Evolutionary conservation across 2,797 vertebrate species (phyloP).

Genomic region (Sebastes minor): DNA sequence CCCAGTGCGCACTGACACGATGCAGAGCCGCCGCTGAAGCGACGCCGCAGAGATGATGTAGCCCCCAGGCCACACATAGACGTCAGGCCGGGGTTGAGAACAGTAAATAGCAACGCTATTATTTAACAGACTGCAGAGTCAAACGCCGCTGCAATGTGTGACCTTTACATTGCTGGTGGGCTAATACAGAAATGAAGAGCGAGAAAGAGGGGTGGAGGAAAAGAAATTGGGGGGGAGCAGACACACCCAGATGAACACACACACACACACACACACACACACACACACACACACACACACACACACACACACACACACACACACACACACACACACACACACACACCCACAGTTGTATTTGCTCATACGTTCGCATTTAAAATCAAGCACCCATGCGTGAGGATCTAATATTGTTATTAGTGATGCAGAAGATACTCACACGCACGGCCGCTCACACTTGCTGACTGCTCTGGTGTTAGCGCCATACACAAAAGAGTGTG

Average conservation of each 20-base stretch:
- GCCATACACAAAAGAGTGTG: slow-evolving; percentile 18
- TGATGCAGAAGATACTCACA: slow-evolving; percentile 51
- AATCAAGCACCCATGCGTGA: slow-evolving; percentile 44
- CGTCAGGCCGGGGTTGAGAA: slow-evolving; percentile 49
- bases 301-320: not conserved
- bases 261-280: not conserved
- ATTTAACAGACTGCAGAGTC: slow-evolving; percentile 73
- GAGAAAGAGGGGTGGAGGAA: slow-evolving; percentile 25
- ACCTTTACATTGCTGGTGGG: slow-evolving; percentile 73
- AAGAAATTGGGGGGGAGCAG: slow-evolving; percentile 21
- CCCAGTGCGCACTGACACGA: slow-evolving; percentile 40
- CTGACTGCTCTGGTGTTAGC: slow-evolving; percentile 55
- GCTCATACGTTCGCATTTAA: slow-evolving; percentile 49
- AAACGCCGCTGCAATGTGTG: slow-evolving; percentile 58
- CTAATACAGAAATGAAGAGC: slow-evolving; percentile 62
- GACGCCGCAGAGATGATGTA: slow-evolving; percentile 48
- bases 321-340: not conserved
- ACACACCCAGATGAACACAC: slow-evolving; percentile 19
- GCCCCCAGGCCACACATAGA: slow-evolving; percentile 45
- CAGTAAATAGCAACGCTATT: slow-evolving; percentile 67
- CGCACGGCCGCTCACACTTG: not conserved
- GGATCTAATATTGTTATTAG: slow-evolving; percentile 58
- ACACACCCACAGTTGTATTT: slow-evolving; percentile 4
- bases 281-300: not conserved
- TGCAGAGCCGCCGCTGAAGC: slow-evolving; percentile 30